Percentiles rank a stretch among this genome's conserved stretches.
phyloP scores from a whole-genome alignment of 2,888 invertebrate genomes.

The Lysandra bellargus region DNA sequence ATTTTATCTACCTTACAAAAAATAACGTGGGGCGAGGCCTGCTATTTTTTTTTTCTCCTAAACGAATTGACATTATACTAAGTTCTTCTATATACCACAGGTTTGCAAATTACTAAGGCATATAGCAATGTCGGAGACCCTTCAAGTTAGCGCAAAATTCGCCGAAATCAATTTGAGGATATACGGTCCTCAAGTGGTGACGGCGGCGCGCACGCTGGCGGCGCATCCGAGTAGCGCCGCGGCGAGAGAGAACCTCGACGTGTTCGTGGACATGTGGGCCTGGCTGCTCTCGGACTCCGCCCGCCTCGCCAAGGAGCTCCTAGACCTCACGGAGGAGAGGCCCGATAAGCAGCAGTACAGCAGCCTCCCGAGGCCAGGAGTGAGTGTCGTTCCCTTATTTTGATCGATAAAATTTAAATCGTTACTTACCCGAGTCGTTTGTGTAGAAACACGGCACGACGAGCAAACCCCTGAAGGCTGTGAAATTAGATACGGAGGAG shows the following conservation, averaged over 20 bases:
- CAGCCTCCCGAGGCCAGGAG: conserved; percentile 96
- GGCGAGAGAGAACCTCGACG: conserved; percentile 97
- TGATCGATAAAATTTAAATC: not conserved
- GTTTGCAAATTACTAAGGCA: conserved; percentile 98
- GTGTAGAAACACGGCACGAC: conserved; percentile 97
- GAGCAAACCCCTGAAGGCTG: conserved; percentile 94
- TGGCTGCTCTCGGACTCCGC: conserved; percentile 96
- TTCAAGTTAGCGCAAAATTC: conserved; percentile 97
- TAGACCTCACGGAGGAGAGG: conserved; percentile 85
- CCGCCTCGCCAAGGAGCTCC: conserved; percentile 92
- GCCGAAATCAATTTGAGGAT: conserved; percentile 96
- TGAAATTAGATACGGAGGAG: conserved; percentile 94
- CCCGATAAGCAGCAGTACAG: conserved; percentile 85
- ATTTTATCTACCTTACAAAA: conserved; percentile 8
- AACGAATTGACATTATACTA: not conserved
- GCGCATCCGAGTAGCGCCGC: conserved; percentile 96
- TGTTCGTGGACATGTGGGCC: conserved; percentile 97
- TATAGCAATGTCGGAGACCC: conserved; percentile 95
- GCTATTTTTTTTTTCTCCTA: conserved; percentile 16
- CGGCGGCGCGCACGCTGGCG: conserved; percentile 95
- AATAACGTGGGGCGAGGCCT: not conserved
- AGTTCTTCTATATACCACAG: conserved; percentile 64
- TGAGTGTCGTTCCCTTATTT: conserved; percentile 65
- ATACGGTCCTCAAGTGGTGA: conserved; percentile 96
- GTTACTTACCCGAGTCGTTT: conserved; percentile 27